A percentile compares a stretch with the other conserved stretches of the same genome.
Conservation (phyloP, 2,797 vertebrate genomes). For the Malurus splendens region DNA sequence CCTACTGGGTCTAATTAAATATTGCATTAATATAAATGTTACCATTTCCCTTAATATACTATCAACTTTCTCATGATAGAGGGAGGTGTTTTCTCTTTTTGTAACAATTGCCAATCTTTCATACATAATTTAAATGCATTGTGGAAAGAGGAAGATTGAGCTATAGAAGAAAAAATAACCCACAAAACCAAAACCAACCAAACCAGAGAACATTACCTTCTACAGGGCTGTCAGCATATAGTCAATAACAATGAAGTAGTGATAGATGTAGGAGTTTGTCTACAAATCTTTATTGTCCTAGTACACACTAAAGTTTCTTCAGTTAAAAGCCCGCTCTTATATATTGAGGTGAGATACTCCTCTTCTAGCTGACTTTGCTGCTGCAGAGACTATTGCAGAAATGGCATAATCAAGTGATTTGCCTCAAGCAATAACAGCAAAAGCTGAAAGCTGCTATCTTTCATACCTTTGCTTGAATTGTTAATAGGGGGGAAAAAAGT, state of each 20-base stretch:
- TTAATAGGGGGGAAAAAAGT: background rate
- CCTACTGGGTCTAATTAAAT: background rate
- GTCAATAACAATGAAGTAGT: background rate
- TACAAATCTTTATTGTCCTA: background rate
- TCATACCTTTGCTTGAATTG: background rate
- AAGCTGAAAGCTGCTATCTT: background rate
- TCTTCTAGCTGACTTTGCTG: background rate
- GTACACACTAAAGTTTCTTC: background rate
- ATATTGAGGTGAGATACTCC: background rate
- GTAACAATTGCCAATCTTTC: background rate
- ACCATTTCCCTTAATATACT: background rate
- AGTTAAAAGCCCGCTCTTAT: background rate
- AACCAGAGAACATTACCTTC: background rate
- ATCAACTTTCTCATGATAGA: background rate
- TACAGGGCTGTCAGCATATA: background rate
- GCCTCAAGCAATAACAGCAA: background rate
- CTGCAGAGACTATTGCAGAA: background rate
- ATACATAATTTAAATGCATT: background rate
- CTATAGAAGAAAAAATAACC: background rate
- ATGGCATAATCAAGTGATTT: background rate
- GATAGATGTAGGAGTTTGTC: background rate
- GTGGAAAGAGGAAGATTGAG: background rate
- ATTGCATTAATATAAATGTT: background rate
- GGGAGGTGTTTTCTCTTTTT: background rate
- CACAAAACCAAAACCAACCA: fast-evolving